Percentiles rank a stretch among this genome's conserved stretches.
phyloP scores from a whole-genome alignment of 2,113 vertebrate species.

The Scortum barcoo region DNA sequence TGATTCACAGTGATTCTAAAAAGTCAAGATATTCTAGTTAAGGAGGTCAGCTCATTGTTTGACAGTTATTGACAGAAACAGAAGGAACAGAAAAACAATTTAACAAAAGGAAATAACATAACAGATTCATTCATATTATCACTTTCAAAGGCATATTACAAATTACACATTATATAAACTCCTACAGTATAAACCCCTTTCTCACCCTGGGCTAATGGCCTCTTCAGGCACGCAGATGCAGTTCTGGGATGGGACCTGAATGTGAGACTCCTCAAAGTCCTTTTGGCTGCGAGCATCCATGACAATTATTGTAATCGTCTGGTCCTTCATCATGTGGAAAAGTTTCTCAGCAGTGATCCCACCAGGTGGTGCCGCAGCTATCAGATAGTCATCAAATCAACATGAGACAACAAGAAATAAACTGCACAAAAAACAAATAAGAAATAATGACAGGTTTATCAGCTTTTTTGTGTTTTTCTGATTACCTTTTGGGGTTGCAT shows the following conservation, averaged over 20 bases:
- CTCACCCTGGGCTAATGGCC: slow-evolving; percentile 92
- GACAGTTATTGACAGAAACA: neutral
- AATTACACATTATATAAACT: neutral
- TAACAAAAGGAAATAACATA: neutral
- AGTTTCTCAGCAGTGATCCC: slow-evolving; percentile 91
- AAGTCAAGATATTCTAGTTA: neutral
- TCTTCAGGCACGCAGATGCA: slow-evolving; percentile 94
- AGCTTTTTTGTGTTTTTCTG: neutral
- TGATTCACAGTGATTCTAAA: slow-evolving; percentile 91
- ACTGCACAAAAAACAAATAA: too few species aligned
- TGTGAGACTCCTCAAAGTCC: slow-evolving; percentile 93
- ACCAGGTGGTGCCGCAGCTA: slow-evolving; percentile 81
- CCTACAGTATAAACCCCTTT: neutral
- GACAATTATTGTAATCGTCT: slow-evolving; percentile 88
- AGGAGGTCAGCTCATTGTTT: neutral
- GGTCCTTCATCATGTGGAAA: slow-evolving; percentile 92
- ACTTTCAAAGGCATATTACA: neutral
- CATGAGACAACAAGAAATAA: neutral
- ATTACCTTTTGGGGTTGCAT: slow-evolving; percentile 86
- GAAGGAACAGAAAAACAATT: neutral
- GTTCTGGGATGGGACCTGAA: slow-evolving; percentile 84
- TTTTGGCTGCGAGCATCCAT: slow-evolving; percentile 91
- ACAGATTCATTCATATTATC: neutral
- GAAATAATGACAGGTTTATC: neutral
- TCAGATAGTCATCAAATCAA: slow-evolving; percentile 11